Base-by-base conservation (phyloP, 2,113 vertebrate species). In the Puntigrus tetrazona region DNA sequence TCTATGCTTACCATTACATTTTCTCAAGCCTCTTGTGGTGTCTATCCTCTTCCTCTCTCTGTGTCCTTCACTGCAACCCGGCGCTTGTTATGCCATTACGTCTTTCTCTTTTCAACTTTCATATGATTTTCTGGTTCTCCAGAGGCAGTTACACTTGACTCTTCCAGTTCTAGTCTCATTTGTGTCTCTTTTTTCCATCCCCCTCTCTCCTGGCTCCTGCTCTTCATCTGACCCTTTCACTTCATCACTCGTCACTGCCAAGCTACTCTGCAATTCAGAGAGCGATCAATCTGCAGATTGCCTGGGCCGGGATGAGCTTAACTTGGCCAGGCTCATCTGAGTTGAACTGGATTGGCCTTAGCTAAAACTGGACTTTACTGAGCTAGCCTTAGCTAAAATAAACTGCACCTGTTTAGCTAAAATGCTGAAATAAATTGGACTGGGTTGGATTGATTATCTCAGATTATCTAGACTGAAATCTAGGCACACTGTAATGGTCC, bases 191-290 rank as follows among this genome's bases (percentile, higher is more conserved):
- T 36, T 36, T 14, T 22, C 29, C 65, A 29, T 45, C 50, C 20
- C 70, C 61, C 77, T 76, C 34, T 75, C 69, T 76, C 29, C 38
- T n/a, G 34, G 8, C 78, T 61, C 43, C 25, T 47, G 45, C 85
- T 82, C 34, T 77, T 74, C 27, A 65, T 20, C 77, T 63, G 65
- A 84, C 78, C 27, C 82, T 76, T 43, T 43, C 82, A 74, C 81
- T 84, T 75, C 45, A 55, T 80, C 80, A 76, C 14, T 45, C 20
- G 22, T 31, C 41, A 57, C 38, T 87, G 81, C 76, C 69, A 73
- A 85, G 34, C 81, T 9, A 65, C 70, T 81, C 81, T 87, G 86
- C 84, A 86, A 85, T 88, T 86, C 78, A 88, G 83, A 88, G 59
- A 52, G 78, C 9, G 43, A 84, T 87, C 84, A 84, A 86, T 88